phyloP scores from a whole-genome alignment of 2,888 invertebrate species.

The Ormyrus labotus region DNA sequence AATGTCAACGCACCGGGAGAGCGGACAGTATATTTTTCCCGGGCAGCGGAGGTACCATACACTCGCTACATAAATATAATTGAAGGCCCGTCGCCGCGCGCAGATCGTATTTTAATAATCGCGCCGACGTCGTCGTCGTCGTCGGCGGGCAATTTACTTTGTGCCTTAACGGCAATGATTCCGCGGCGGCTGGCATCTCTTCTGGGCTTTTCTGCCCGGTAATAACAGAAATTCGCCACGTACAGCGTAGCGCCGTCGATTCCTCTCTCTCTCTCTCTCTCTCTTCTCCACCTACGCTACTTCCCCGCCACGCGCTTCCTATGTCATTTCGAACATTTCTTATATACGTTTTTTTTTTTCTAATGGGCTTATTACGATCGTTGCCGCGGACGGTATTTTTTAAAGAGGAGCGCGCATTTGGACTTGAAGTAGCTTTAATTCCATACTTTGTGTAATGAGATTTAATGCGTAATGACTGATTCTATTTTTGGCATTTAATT shows the following conservation, averaged over 20 bases:
- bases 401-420: no score
- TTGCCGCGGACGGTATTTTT: no score
- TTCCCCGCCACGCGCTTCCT: neutral
- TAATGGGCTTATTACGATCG: no score
- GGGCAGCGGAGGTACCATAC: neutral
- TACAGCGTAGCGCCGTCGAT: neutral
- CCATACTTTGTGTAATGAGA: no score
- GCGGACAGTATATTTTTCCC: conserved; percentile 38
- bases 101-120: conserved; percentile 35
- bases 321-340: conserved; percentile 13
- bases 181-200: neutral
- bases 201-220: neutral
- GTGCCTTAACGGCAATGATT: conserved; percentile 32
- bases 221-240: conserved; percentile 38
- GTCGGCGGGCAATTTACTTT: neutral
- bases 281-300: neutral
- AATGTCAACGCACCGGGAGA: conserved; percentile 52
- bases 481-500: no score
- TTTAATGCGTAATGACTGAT: no score
- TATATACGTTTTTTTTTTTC: no score
- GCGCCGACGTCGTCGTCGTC: neutral
- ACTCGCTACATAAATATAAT: neutral
- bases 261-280: no score
- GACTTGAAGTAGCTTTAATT: no score
- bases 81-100: conserved; percentile 10